phyloP scores from a whole-genome alignment of 1,140 invertebrate species.

The Notospermus geniculatus region DNA sequence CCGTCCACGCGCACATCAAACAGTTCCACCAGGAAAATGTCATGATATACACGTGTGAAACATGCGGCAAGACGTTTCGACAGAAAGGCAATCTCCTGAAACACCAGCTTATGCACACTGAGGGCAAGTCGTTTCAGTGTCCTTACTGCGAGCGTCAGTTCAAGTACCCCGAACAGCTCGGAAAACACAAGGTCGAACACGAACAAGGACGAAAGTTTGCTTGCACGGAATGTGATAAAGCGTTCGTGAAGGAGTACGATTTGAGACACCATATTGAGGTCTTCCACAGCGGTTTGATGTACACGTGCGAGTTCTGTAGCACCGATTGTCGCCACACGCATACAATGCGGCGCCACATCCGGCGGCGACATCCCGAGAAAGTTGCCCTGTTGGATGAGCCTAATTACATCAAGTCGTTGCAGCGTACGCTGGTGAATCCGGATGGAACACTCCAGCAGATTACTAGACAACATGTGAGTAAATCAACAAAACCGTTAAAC shows the following conservation, averaged over 20 bases:
- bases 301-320: conserved; percentile 56
- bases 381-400: conserved; percentile 29
- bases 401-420: conserved; percentile 30
- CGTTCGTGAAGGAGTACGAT: conserved; percentile 56
- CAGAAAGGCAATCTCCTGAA: conserved; percentile 57
- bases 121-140: conserved; percentile 47
- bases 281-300: conserved; percentile 56
- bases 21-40: conserved; percentile 48
- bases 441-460: background rate
- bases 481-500: background rate
- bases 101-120: conserved; percentile 52
- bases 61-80: conserved; percentile 58
- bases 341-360: conserved; percentile 57
- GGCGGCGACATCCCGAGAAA: conserved; percentile 50
- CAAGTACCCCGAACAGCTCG: conserved; percentile 56
- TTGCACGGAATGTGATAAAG: conserved; percentile 53
- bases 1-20: conserved; percentile 55
- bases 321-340: conserved; percentile 48
- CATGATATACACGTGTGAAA: conserved; percentile 54
- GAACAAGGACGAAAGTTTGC: conserved; percentile 34
- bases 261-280: conserved; percentile 53
- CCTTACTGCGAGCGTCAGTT: conserved; percentile 46
- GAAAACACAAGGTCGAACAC: conserved; percentile 54
- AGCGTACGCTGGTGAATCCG: conserved; percentile 16
- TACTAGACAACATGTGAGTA: background rate